phyloP scores from a whole-genome alignment of 2,113 vertebrate species.

The Ranitomeya variabilis region DNA sequence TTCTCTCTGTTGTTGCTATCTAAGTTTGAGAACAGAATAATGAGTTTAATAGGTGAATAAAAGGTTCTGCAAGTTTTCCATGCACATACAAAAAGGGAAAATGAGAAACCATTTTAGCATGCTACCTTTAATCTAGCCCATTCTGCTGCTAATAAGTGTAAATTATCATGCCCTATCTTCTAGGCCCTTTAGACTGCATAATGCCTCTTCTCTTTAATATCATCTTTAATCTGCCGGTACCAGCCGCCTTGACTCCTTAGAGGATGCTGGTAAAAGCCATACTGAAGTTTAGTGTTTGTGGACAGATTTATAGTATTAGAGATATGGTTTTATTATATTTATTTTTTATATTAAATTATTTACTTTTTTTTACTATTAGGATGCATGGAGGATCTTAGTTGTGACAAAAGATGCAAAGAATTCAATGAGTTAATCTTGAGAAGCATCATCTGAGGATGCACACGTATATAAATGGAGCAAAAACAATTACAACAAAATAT shows the following conservation, averaged over 20 bases:
- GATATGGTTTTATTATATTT: not conserved
- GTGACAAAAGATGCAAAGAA: not conserved
- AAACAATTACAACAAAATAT: no score
- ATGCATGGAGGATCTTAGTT: not conserved
- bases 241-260: constrained; percentile 33
- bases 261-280: constrained; percentile 22
- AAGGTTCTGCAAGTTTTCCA: constrained; percentile 80
- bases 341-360: not conserved
- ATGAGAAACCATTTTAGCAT: constrained; percentile 80
- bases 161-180: constrained; percentile 79
- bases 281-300: constrained; percentile 5
- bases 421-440: not conserved
- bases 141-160: constrained; percentile 79
- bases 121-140: constrained; percentile 84
- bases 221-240: constrained; percentile 55
- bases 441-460: no score
- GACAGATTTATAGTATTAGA: not conserved
- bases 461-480: not conserved
- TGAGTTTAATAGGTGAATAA: constrained; percentile 78
- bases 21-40: constrained; percentile 78
- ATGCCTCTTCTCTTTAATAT: constrained; percentile 64
- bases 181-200: constrained; percentile 73
- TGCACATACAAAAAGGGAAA: constrained; percentile 64
- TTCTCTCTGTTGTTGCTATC: constrained; percentile 64
- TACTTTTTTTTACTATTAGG: not conserved